Conservation (phyloP, 2,888 invertebrate species). For the Dastarcus helophoroides region DNA sequence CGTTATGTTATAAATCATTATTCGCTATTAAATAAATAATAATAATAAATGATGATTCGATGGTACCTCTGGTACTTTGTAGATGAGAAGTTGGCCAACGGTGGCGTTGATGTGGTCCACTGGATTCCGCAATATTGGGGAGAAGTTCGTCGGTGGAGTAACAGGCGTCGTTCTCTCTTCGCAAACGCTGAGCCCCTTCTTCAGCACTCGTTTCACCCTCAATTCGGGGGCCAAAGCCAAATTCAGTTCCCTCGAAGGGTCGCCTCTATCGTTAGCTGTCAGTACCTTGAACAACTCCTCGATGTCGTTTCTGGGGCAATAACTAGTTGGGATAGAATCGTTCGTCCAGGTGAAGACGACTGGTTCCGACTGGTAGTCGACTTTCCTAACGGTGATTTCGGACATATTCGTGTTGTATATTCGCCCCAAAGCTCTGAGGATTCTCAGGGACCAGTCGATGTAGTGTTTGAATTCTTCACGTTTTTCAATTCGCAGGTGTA, state of each 20-base stretch:
- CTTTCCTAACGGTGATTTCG: constrained; percentile 58
- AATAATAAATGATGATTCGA: too few relatives aligned
- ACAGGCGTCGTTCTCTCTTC: constrained; percentile 39
- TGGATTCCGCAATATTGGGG: constrained; percentile 72
- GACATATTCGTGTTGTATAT: constrained; percentile 49
- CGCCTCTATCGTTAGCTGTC: constrained; percentile 44
- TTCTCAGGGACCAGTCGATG: constrained; percentile 67
- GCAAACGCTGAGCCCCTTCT: constrained; percentile 58
- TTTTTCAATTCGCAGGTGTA: constrained; percentile 54
- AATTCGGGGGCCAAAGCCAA: constrained; percentile 56
- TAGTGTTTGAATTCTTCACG: constrained; percentile 48
- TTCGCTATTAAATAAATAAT: too few relatives aligned
- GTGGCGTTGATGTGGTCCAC: constrained; percentile 75
- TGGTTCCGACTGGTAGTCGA: constrained; percentile 47
- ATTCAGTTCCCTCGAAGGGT: constrained; percentile 47
- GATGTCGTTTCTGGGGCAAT: constrained; percentile 68
- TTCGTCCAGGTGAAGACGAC: constrained; percentile 75
- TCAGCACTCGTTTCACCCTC: constrained; percentile 50
- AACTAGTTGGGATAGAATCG: constrained; percentile 65
- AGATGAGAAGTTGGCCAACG: constrained; percentile 70
- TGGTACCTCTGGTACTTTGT: constrained; percentile 70
- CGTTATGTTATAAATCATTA: too few relatives aligned
- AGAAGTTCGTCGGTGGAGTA: constrained; percentile 47
- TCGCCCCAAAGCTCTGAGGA: constrained; percentile 47
- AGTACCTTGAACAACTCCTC: constrained; percentile 52